A percentile compares a stretch with the other conserved stretches of the same genome.
Evolutionary conservation across 2,797 vertebrate species (phyloP).

Genomic region (Echiichthys vipera): DNA sequence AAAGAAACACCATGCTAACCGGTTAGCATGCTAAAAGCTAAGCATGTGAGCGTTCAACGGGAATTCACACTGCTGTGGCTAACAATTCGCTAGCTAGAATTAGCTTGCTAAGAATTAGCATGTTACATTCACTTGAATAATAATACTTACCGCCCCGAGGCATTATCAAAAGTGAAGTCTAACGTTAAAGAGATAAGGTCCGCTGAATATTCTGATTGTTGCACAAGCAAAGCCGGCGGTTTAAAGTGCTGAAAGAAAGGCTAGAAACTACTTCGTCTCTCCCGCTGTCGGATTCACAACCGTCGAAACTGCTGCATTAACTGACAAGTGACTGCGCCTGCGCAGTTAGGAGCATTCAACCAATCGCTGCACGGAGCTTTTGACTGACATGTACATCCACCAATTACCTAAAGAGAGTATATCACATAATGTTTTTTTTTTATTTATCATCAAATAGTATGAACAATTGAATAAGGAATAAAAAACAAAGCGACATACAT

Average conservation of each 20-base stretch:
- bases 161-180: slow-evolving; percentile 67
- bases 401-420: slow-evolving; percentile 20
- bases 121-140: neutral
- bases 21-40: slow-evolving; percentile 74
- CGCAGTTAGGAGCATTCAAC: slow-evolving; percentile 12
- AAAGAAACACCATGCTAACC: slow-evolving; percentile 32
- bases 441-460: too few relatives aligned
- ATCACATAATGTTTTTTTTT: too few relatives aligned
- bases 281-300: slow-evolving; percentile 43
- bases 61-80: slow-evolving; percentile 28
- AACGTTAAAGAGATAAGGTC: neutral
- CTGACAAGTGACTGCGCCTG: slow-evolving; percentile 12
- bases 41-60: slow-evolving; percentile 54
- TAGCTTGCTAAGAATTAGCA: slow-evolving; percentile 22
- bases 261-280: slow-evolving; percentile 53
- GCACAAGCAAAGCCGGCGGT: neutral
- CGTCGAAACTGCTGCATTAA: slow-evolving; percentile 7
- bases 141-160: slow-evolving; percentile 85
- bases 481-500: too few relatives aligned
- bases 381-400: slow-evolving; percentile 22
- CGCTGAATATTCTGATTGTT: neutral
- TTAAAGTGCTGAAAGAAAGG: slow-evolving; percentile 44
- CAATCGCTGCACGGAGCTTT: slow-evolving; percentile 32
- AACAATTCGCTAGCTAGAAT: slow-evolving; percentile 42
- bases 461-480: too few relatives aligned